These are phyloP conservation scores for Neofelis nebulosa DNA, from an alignment of 2,113 vertebrate species.

Conservation along the genomic window DNA sequence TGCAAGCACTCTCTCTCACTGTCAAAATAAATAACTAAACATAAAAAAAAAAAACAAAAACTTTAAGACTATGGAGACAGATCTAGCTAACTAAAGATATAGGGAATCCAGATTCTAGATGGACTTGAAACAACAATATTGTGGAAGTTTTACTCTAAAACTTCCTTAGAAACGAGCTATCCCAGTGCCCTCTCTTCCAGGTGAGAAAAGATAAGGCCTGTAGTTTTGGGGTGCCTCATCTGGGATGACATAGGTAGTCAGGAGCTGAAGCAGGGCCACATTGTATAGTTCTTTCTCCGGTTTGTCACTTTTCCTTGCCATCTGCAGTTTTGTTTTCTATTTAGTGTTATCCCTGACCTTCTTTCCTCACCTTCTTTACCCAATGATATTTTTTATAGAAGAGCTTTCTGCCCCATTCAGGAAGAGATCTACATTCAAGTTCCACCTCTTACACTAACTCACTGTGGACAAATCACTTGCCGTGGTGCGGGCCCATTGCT, in stretches of 20 bases:
- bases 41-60: too few relatives aligned
- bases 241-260: not conserved
- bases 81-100: not conserved
- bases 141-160: not conserved
- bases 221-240: not conserved
- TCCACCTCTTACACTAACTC: not conserved
- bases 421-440: not conserved
- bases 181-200: not conserved
- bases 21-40: too few relatives aligned
- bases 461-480: not conserved
- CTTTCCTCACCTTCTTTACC: not conserved
- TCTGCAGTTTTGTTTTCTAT: not conserved
- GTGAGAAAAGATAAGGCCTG: not conserved
- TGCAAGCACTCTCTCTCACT: too few relatives aligned
- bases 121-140: not conserved
- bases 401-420: not conserved
- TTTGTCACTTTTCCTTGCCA: not conserved
- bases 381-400: not conserved
- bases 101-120: not conserved
- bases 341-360: not conserved
- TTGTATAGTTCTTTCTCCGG: not conserved
- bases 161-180: not conserved
- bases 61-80: not conserved
- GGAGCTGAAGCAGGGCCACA: not conserved
- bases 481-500: not conserved